Percentiles rank a stretch among this genome's conserved stretches.
These are phyloP conservation scores for Ctenopoma kingsleyae DNA, from an alignment of 2,797 vertebrate species.

Conservation along the genomic window DNA sequence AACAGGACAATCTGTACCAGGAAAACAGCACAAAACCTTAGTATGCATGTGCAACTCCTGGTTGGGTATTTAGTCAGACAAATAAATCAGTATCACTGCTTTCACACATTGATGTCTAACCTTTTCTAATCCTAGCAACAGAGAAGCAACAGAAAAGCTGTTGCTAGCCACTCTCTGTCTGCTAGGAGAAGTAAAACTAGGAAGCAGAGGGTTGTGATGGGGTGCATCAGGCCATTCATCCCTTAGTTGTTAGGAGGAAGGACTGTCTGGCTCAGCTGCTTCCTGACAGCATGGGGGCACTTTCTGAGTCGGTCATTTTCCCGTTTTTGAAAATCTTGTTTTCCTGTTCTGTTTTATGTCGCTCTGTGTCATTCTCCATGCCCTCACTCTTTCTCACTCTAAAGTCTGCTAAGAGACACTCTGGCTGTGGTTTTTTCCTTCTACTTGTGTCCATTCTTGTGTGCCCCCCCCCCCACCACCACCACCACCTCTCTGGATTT, in stretches of 20 bases:
- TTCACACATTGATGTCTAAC: constrained; percentile 2
- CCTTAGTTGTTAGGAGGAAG: constrained; percentile 37
- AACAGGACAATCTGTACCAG: too few relatives aligned
- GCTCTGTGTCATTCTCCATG: constrained; percentile 28
- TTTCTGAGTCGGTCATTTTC: constrained; percentile 38
- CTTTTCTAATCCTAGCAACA: constrained; percentile 24
- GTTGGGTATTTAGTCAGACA: not conserved
- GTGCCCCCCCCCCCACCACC: not conserved
- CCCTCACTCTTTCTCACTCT: constrained; percentile 25
- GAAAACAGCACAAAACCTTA: not conserved
- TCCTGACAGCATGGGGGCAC: constrained; percentile 53
- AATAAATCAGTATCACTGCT: not conserved
- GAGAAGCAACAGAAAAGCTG: constrained; percentile 25
- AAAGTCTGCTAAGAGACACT: constrained; percentile 29
- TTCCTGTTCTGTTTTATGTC: constrained; percentile 44
- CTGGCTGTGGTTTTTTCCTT: constrained; percentile 28
- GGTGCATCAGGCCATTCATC: constrained; percentile 36
- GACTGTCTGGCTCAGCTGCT: constrained; percentile 23
- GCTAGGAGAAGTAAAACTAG: constrained; percentile 41
- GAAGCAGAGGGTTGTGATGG: constrained; percentile 28
- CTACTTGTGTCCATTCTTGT: constrained; percentile 28
- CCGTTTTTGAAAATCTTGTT: constrained; percentile 48
- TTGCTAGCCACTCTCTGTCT: constrained; percentile 33
- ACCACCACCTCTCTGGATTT: constrained; percentile 17
- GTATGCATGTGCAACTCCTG: not conserved